Evolutionary conservation across 2,113 vertebrate genomes (phyloP).

Genomic region (Hydropotes inermis): DNA sequence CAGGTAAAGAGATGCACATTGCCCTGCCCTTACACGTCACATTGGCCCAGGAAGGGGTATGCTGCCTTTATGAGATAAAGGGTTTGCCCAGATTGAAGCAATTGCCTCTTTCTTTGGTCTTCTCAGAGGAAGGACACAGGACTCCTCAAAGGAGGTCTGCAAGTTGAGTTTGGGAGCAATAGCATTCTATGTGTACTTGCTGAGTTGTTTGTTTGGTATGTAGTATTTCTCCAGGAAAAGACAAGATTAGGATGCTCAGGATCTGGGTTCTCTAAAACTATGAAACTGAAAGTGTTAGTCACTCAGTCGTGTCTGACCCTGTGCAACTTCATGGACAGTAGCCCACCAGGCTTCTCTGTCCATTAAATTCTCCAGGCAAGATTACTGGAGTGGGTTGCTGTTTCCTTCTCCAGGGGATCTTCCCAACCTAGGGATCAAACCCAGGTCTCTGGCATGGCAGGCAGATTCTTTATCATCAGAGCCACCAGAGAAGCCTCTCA

Average conservation of each 20-base stretch:
- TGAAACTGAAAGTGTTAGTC: background rate
- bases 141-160: background rate
- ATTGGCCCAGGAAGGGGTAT: no score
- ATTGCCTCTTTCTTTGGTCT: background rate
- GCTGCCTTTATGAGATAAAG: background rate
- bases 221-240: background rate
- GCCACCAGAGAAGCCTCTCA: background rate
- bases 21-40: background rate
- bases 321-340: background rate
- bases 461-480: background rate
- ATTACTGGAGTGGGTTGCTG: background rate
- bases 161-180: background rate
- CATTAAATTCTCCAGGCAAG: background rate
- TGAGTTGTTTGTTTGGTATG: background rate
- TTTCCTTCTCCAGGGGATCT: background rate
- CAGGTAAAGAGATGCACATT: background rate
- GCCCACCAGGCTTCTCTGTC: background rate
- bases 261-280: background rate
- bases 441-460: background rate
- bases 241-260: background rate
- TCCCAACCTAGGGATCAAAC: background rate
- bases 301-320: background rate
- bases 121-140: background rate
- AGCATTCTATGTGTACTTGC: background rate
- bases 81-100: background rate